A percentile compares a stretch with the other conserved stretches of the same genome.
These are phyloP conservation scores for Lepidurus couesii DNA, from an alignment of 1,140 invertebrate genomes.

Conservation along the genomic window DNA sequence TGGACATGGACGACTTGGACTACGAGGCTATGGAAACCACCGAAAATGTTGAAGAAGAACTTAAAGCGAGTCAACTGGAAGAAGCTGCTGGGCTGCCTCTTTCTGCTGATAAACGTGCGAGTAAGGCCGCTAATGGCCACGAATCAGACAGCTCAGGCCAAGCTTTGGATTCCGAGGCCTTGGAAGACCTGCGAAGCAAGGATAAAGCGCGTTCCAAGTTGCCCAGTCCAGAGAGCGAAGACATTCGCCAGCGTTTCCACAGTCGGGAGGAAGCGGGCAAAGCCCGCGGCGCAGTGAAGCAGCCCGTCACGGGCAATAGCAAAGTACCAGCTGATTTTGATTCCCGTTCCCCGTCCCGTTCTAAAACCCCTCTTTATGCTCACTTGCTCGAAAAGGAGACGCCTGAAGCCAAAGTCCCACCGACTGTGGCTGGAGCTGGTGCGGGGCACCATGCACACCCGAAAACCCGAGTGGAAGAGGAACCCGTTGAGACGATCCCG, in stretches of 20 bases:
- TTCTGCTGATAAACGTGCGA: background rate
- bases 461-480: background rate
- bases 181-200: constrained; percentile 30
- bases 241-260: constrained; percentile 18
- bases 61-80: background rate
- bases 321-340: constrained; percentile 8
- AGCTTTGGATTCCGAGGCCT: constrained; percentile 28
- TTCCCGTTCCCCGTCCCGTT: background rate
- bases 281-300: background rate
- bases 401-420: background rate
- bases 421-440: background rate
- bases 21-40: constrained; percentile 36
- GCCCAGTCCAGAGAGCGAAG: constrained; percentile 32
- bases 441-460: background rate
- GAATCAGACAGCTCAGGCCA: constrained; percentile 20
- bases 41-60: constrained; percentile 29
- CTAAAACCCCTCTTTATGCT: background rate
- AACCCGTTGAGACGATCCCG: constrained; percentile 5
- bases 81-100: background rate
- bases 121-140: background rate
- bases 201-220: constrained; percentile 27
- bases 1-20: constrained; percentile 35
- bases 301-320: background rate
- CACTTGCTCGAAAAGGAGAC: constrained; percentile 3
- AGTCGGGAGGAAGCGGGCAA: background rate